Percentiles rank a stretch among this genome's conserved stretches.
Conservation (phyloP, 2,888 invertebrate genomes). For the Caenorhabditis imperialis region DNA sequence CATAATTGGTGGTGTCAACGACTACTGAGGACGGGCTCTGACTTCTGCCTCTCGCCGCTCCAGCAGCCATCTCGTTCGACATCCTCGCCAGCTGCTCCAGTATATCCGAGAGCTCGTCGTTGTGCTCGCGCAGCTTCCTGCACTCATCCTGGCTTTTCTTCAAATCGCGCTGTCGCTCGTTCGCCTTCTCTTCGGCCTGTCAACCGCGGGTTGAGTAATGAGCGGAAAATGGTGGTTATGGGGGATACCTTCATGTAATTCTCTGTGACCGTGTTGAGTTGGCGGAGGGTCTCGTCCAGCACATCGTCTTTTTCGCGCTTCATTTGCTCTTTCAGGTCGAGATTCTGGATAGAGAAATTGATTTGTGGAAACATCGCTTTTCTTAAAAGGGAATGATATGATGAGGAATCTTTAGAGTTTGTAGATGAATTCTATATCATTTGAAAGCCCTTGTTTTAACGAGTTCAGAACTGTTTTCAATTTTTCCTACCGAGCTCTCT, state of each 20-base stretch:
- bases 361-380: too few species aligned
- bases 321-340: slow-evolving; percentile 51
- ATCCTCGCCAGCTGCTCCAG: slow-evolving; percentile 49
- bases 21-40: slow-evolving; percentile 39
- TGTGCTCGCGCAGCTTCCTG: slow-evolving; percentile 54
- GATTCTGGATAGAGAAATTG: slow-evolving; percentile 58
- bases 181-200: slow-evolving; percentile 52
- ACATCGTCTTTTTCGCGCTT: slow-evolving; percentile 60
- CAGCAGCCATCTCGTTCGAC: slow-evolving; percentile 47
- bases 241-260: slow-evolving; percentile 52
- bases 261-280: slow-evolving; percentile 43
- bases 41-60: slow-evolving; percentile 39
- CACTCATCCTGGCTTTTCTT: slow-evolving; percentile 50
- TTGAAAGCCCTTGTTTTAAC: too few species aligned
- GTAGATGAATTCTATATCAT: too few species aligned
- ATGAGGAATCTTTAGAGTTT: too few species aligned
- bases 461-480: too few species aligned
- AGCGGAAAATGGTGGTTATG: neutral
- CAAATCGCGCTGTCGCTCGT: slow-evolving; percentile 44
- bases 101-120: slow-evolving; percentile 51
- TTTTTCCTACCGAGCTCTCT: too few species aligned
- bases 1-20: slow-evolving; percentile 7
- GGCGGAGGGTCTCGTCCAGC: slow-evolving; percentile 56
- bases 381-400: too few species aligned
- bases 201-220: neutral